Percentiles rank a stretch among this genome's conserved stretches.
phyloP scores from a whole-genome alignment of 2,797 vertebrate genomes.

The Nyctalus aviator region DNA sequence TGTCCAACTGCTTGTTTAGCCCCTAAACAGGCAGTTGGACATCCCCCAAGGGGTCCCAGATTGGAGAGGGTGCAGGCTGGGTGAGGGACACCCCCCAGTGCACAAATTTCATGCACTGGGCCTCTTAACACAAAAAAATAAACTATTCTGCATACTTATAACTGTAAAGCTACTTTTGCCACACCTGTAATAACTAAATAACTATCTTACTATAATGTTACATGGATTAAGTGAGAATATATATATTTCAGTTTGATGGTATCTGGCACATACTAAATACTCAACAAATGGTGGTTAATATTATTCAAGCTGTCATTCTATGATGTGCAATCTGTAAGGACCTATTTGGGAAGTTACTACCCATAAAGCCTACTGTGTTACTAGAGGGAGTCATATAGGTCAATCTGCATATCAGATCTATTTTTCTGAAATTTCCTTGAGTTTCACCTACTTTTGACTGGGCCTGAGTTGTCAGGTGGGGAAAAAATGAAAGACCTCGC shows the following conservation, averaged over 20 bases:
- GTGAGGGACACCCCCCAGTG: too few species aligned
- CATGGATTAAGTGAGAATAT: background rate
- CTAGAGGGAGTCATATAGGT: background rate
- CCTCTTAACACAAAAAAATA: background rate
- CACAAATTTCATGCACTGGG: too few species aligned
- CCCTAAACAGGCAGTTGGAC: too few species aligned
- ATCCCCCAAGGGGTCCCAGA: too few species aligned
- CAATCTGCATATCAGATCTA: background rate
- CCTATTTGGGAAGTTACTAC: background rate
- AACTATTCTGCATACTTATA: background rate
- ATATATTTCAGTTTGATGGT: background rate
- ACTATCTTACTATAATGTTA: background rate
- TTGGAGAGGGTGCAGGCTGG: too few species aligned
- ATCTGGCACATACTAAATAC: background rate
- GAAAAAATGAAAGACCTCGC: background rate
- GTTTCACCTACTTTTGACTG: slow-evolving; percentile 12
- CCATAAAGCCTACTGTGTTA: background rate
- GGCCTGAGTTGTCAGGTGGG: background rate
- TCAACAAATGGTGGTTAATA: slow-evolving; percentile 22
- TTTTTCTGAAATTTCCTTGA: slow-evolving; percentile 16
- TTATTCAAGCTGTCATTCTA: background rate
- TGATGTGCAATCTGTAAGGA: background rate
- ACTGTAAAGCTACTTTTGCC: background rate
- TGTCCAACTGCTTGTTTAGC: too few species aligned
- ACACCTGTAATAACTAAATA: background rate